These are phyloP conservation scores for Rhingia campestris DNA, from an alignment of 2,888 invertebrate species.

Conservation along the genomic window DNA sequence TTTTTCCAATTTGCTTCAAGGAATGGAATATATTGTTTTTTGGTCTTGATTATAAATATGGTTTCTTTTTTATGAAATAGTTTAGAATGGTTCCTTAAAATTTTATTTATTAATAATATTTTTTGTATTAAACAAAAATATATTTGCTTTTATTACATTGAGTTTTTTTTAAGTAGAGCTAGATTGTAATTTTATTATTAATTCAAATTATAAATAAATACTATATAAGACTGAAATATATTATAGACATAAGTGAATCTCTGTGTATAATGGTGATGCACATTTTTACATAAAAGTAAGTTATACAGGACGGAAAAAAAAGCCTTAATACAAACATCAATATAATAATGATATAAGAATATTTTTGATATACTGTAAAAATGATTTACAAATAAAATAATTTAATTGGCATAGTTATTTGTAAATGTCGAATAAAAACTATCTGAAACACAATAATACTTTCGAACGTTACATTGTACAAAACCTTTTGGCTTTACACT, in stretches of 20 bases:
- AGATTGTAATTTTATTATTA: constrained; percentile 61
- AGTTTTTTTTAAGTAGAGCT: constrained; percentile 59
- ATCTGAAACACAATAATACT: too few relatives aligned
- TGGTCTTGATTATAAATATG: constrained; percentile 58
- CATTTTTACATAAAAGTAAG: constrained; percentile 43
- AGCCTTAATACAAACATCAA: constrained; percentile 38
- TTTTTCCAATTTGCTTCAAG: constrained; percentile 62
- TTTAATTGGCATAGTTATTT: neutral
- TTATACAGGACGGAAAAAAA: neutral
- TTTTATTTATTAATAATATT: constrained; percentile 18
- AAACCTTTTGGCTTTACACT: too few relatives aligned
- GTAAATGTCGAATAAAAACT: too few relatives aligned
- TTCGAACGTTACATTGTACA: too few relatives aligned
- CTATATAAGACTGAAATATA: constrained; percentile 29
- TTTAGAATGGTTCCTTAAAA: constrained; percentile 67
- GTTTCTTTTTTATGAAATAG: constrained; percentile 49
- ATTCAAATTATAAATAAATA: constrained; percentile 24
- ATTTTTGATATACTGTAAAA: neutral
- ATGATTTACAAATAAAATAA: neutral
- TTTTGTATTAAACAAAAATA: constrained; percentile 10
- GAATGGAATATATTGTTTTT: constrained; percentile 68
- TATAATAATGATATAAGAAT: neutral
- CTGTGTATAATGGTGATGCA: constrained; percentile 40
- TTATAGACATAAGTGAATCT: constrained; percentile 41
- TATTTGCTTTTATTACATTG: constrained; percentile 57